phyloP scores from a whole-genome alignment of 2,888 invertebrate genomes.

The Gymnoscelis rufifasciata region DNA sequence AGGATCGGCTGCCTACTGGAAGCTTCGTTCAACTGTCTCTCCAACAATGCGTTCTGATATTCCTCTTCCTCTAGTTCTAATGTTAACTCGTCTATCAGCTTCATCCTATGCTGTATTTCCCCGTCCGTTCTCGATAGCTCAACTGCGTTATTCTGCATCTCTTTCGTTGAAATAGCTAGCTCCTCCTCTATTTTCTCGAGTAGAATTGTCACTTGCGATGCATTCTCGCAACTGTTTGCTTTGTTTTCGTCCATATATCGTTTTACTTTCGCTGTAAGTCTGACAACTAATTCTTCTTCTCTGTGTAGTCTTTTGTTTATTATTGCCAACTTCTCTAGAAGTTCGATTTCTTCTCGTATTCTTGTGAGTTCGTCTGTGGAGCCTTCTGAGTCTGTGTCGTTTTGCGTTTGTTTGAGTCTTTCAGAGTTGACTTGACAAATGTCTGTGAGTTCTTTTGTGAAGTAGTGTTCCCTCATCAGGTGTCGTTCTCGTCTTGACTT shows the following conservation, averaged over 20 bases:
- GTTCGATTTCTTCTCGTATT: slow-evolving; percentile 83
- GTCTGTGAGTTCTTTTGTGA: slow-evolving; percentile 74
- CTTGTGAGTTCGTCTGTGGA: slow-evolving; percentile 77
- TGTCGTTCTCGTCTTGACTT: slow-evolving; percentile 76
- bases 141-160: slow-evolving; percentile 74
- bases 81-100: slow-evolving; percentile 74
- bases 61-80: slow-evolving; percentile 75
- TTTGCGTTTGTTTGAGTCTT: slow-evolving; percentile 63
- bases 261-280: slow-evolving; percentile 82
- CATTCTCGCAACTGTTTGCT: slow-evolving; percentile 70
- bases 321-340: slow-evolving; percentile 85
- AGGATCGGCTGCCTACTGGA: slow-evolving; percentile 69
- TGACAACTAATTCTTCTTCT: slow-evolving; percentile 85
- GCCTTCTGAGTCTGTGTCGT: slow-evolving; percentile 71
- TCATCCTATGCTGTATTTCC: slow-evolving; percentile 75
- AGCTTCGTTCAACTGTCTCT: slow-evolving; percentile 67
- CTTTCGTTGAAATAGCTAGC: slow-evolving; percentile 66
- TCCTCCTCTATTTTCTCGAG: slow-evolving; percentile 76
- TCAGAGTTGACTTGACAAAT: slow-evolving; percentile 76
- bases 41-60: slow-evolving; percentile 67
- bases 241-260: slow-evolving; percentile 77
- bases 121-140: slow-evolving; percentile 73
- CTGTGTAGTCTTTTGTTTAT: slow-evolving; percentile 85
- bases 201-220: slow-evolving; percentile 66
- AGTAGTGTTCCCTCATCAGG: slow-evolving; percentile 76